Base-by-base conservation (phyloP, 2,797 vertebrate species). In the Iguana delicatissima region DNA sequence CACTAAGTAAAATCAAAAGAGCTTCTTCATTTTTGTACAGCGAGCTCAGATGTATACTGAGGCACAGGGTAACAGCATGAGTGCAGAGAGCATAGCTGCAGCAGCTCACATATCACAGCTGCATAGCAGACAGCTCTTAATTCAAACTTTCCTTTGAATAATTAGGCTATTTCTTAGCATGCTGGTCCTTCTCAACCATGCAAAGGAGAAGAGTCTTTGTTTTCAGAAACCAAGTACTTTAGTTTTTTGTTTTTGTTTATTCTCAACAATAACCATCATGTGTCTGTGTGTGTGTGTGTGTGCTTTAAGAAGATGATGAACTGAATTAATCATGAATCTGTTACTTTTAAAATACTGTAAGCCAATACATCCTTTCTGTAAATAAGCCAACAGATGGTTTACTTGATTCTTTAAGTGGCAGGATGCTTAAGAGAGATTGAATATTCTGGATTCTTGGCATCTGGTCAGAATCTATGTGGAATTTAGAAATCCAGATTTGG, bases 301-400 rank as follows among this genome's bases (percentile, higher is more conserved):
- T 74, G 12, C 29, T 69, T 69, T 69, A 12, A 16, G 26, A 32
- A 69, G 29, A 12, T 2, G 29, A 69, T 69, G 67, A 73, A 92
- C 52, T 24, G 85, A 91, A 84, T 69, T 64, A 80, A 35, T 67
- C 20, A 22, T 52, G 6, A 69, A 80, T 77, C 13, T n/a, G 7
- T 88, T 91, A 29, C 32, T n/a, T 79, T 79, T 77, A 77, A 42
- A 87, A 80, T 84, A 46, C 42, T 46, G 42, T 46, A 87, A 96
- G 64, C 52, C 86, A 92, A 86, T 26, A 87, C 50, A 89, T 93
- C 72, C 79, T 94, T 95, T 94, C 93, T 59, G 32, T 91, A 87
- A 86, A 80, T 82, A 87, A 96, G 67, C 50, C 87, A 92, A 84
- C 16, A 88, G 57, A 88, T 93, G 76, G 76, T 94, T 95, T 94